Evolutionary conservation across 2,113 vertebrate genomes (phyloP).

Genomic region (Ellobius talpinus): DNA sequence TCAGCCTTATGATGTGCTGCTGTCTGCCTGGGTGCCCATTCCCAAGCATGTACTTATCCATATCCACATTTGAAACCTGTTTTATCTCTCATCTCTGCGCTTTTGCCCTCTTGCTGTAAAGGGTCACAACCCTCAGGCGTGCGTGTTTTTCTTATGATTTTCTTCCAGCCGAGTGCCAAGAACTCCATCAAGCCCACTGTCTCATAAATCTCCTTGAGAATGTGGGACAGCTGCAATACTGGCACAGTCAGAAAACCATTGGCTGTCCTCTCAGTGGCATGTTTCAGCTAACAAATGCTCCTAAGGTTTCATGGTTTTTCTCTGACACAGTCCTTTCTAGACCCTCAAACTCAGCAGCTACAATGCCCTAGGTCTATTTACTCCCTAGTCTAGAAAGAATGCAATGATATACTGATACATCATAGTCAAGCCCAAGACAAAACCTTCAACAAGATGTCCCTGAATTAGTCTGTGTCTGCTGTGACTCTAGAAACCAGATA

Average conservation of each 20-base stretch:
- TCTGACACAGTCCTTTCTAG: slow-evolving; percentile 37
- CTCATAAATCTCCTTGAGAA: background rate
- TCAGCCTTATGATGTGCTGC: background rate
- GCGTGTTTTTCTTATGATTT: background rate
- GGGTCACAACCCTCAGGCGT: background rate
- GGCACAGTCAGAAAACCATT: background rate
- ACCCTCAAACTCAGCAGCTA: background rate
- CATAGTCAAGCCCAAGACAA: background rate
- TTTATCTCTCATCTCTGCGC: background rate
- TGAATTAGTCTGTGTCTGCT: background rate
- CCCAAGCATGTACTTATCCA: background rate
- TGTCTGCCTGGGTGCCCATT: fast-evolving
- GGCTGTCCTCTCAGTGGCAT: fast-evolving
- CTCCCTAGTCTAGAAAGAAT: background rate
- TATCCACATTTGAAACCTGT: background rate
- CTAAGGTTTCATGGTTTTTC: slow-evolving; percentile 25
- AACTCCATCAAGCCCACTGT: background rate
- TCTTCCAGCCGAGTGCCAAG: background rate
- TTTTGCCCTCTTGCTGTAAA: background rate
- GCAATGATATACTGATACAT: background rate
- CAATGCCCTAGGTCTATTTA: background rate
- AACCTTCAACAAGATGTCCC: background rate
- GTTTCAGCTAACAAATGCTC: slow-evolving; percentile 42
- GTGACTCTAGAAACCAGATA: background rate
- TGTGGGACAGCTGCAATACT: fast-evolving